Base-by-base conservation (phyloP, 2,888 invertebrate species). In the Sarcophaga variegata region DNA sequence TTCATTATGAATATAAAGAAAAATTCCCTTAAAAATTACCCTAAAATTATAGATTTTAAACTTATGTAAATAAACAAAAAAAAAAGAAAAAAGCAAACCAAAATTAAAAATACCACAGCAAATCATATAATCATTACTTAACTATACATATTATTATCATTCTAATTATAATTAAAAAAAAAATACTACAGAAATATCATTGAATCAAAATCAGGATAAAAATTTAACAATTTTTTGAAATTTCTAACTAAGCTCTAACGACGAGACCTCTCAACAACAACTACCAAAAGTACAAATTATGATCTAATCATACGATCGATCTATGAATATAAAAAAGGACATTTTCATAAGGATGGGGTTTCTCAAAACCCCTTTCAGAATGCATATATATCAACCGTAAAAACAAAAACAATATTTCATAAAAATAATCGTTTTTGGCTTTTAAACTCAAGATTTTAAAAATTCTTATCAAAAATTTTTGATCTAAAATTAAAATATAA, bases 301-400 rank as follows among this genome's bases (percentile, higher is more conserved):
- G 79, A 79, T 82, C 76, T 22, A 69, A 76, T 79, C 62, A 82
- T 47, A 67, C 12, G 59, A 59, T 0, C 14, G 37, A 63, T 37
- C 3, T 37, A 37, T 37, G 37, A 37, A 37, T 37, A 37, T n/a
- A 22, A 17, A 70, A 47, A 45, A 54, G 74, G 82, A 82, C 64
- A 75, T 79, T 74, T 78, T 72, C 67, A 76, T 25, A 37, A 27
- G 37, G 20, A 54, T 20, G 63, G 37, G 47, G 25, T 17, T n/a
- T 54, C 25, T 20, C 12, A 71, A 72, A 72, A 74, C 59, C 54
- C 66, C 66, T 72, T 59, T 14, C 17, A 47, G 59, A 81, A 88
- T 90, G 83, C 88, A 90, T 90, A 91, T 91, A 92, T 92, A 91
- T 92, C 91, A 92, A 91, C 71, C 70, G 62, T 47, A 45, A 79